Base-by-base conservation (phyloP, 2,888 invertebrate genomes). In the Volucella zonaria region DNA sequence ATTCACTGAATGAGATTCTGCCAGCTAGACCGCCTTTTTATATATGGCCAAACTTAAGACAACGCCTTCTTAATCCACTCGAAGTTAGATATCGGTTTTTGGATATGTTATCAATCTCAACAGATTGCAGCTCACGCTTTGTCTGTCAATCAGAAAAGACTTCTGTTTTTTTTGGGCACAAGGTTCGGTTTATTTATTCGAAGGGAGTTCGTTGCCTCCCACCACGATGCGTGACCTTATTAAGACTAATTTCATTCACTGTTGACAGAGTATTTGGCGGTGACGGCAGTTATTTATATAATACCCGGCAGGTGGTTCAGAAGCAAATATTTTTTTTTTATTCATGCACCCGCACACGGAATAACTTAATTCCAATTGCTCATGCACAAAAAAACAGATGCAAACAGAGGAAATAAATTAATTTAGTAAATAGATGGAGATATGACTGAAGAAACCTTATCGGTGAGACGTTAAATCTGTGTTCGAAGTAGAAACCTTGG, bases 1-100 rank as follows among this genome's bases (percentile, higher is more conserved):
- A 10, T 42, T 12, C 2, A 66, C 18, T 51, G n/a, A 66, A 42
- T 52, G n/a, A 10, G 15, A 23, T 52, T 31, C 31, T 31, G 31
- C 67, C 3, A 12, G 52, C 23, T 11, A 31, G 10, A 3, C 42
- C 43, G 31, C 1, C 18, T 15, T 45, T 45, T 10, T 43, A 45
- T 68, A 56, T 68, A 68, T 45, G 9, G 43, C 8, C 31, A 66
- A 42, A 42, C 18, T n/a, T 43, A 3, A 66, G 52, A 66, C 54
- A 52, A 51, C 3, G 40, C 0, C 38, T 38, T 10, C 12, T 8
- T 11, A 31, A 31, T 6, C 31, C 31, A 31, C 31, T 31, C 6
- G 31, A 31, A 45, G 10, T 54, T 23, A 6, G 54, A 67, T 67
- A 67, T 52, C 9, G 31, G 15, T 10, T 67, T 6, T 43, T 23